Evolutionary conservation across 2,797 vertebrate species (phyloP), one percentile per base, ranked within the genome.

Genomic region (Parauchenoglanis punctatus): DNA sequence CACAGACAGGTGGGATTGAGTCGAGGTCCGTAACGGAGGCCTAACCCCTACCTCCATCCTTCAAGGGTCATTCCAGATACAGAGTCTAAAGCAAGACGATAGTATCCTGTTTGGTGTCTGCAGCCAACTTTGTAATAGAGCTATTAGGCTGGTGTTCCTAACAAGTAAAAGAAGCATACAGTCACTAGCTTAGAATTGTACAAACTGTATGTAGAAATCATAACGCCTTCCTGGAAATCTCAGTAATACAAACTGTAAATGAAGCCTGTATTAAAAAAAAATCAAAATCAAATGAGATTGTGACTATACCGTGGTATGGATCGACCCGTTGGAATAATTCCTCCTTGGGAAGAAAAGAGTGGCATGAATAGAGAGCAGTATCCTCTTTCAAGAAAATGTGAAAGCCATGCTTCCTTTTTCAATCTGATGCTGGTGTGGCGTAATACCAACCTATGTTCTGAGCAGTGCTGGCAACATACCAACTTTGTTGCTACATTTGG

Each of bases 1-100:
- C 81, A 75, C 83, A 89, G 88, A 90, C 77, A 88, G 87, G 87
- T 90, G 86, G 89, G 89, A 91, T 85, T 85, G 67, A 87, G 82
- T 68, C 68, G 84, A 87, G 81, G 77, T 84, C 81, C 75, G 68
- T 85, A 28, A 70, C 28, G 75, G 81, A 80, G 78, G 86, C 87
- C 80, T 85, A 25, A 58, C 56, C 70, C 84, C 77, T 83, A 85
- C 81, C 70, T 1, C 59, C 84, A 89, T 87, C 87, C 90, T 91
- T 89, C 28, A 83, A 52, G 81, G 40, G 81, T 82, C 81, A 82
- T 23, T 52, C 10, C 18, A 31, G 46, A 49, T 52, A 83, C 8
- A 52, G 15, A 3, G 4, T 54, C 44, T 83, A 35, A 20, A 68
- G 81, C 46, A 7, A 54, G 28, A 28, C 59, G 46, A n/a, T 49